Percentiles rank a stretch among this genome's conserved stretches.
Evolutionary conservation across 1,140 invertebrate species (phyloP).

Genomic region (Bombus affinis): DNA sequence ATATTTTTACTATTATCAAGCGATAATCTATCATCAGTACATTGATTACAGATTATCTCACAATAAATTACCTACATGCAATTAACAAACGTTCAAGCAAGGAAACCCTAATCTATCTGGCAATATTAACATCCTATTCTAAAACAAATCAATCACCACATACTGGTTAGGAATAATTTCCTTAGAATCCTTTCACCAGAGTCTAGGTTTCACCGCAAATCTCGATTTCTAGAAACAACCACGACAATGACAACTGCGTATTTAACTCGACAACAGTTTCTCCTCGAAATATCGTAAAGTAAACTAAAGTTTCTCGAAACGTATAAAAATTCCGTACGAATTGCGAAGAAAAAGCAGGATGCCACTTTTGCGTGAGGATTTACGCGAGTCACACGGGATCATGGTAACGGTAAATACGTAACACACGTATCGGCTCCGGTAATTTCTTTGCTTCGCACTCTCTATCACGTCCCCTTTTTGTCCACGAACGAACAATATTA

Average conservation of each 20-base stretch:
- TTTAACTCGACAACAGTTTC: neutral
- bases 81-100: too few relatives aligned
- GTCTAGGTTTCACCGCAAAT: neutral
- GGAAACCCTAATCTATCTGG: too few relatives aligned
- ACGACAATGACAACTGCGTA: neutral
- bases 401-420: slow-evolving; percentile 38
- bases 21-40: too few relatives aligned
- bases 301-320: neutral
- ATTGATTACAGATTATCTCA: too few relatives aligned
- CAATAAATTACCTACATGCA: too few relatives aligned
- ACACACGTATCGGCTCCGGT: slow-evolving; percentile 20
- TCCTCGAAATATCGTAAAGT: too few relatives aligned
- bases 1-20: too few relatives aligned
- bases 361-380: neutral
- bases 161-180: neutral
- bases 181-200: neutral
- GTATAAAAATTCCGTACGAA: neutral
- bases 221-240: neutral
- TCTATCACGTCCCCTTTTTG: slow-evolving; percentile 27
- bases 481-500: slow-evolving; percentile 36
- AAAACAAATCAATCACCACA: too few relatives aligned
- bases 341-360: neutral
- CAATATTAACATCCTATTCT: too few relatives aligned
- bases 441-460: slow-evolving; percentile 37
- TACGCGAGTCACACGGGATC: neutral